phyloP scores from a whole-genome alignment of 2,113 vertebrate species.

The Scytalopus superciliaris region DNA sequence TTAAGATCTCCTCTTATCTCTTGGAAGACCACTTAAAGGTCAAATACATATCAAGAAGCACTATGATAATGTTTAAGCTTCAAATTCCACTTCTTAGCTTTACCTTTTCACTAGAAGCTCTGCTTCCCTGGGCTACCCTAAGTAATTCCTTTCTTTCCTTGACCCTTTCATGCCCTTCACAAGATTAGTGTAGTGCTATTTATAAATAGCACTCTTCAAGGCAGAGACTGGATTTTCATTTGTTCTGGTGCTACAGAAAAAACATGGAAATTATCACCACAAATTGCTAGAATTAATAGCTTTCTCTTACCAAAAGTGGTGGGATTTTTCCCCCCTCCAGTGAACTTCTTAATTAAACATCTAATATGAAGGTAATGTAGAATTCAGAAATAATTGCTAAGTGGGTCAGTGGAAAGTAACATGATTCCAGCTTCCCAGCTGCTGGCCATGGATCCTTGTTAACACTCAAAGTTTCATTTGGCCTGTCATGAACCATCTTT shows the following conservation, averaged over 20 bases:
- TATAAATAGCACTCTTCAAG: neutral
- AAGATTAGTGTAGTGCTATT: slow-evolving; percentile 1
- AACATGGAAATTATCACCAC: neutral
- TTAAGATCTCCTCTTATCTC: slow-evolving; percentile 36
- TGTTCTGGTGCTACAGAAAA: neutral
- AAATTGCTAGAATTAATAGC: neutral
- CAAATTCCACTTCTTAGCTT: slow-evolving; percentile 37
- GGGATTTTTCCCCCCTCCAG: neutral
- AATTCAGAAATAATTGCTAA: neutral
- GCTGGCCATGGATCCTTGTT: neutral
- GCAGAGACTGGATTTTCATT: neutral
- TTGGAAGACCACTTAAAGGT: slow-evolving; percentile 40
- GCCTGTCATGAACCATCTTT: neutral
- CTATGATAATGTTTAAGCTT: slow-evolving; percentile 29
- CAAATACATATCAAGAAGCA: slow-evolving; percentile 37
- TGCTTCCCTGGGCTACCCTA: neutral
- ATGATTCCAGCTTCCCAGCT: neutral
- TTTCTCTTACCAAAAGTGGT: neutral
- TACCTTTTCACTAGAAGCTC: neutral
- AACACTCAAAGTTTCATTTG: neutral
- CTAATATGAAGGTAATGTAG: neutral
- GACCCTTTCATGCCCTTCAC: slow-evolving; percentile 36
- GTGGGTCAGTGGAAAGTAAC: neutral
- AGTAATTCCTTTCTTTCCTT: slow-evolving; percentile 39
- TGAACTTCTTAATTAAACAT: neutral